Base-by-base conservation (phyloP, 2,797 vertebrate genomes). In the Diglossa cyanea region DNA sequence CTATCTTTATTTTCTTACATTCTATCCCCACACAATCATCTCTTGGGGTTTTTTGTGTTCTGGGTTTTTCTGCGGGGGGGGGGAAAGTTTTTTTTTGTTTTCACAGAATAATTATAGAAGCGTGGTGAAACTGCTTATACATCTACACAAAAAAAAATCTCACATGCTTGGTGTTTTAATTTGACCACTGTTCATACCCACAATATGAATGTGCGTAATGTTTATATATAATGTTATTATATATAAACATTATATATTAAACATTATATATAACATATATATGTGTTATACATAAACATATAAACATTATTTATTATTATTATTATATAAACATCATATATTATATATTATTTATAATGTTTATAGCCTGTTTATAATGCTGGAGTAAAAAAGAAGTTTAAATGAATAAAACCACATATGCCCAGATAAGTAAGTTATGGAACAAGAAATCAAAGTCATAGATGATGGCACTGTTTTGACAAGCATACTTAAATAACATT, bases 51-150 rank as follows among this genome's bases (percentile, higher is more conserved):
- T 78, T 66, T 31, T n/a, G 53, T n/a, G 53, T 57, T 45, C 33
- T 17, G 1, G 1, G 6, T 14, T 66, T 33, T 53, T 60, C n/a
- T 17, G 35, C 9, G n/a, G n/a, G 35, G 1, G 0, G 6, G 9
- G 6, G 2, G 3, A 1, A 7, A 5, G 3, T 5, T 5, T 10
- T 11, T 28, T 39, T 13, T 94, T 85, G 58, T 86, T 91, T 90
- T 77, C 48, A 65, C 88, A 92, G 24, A 88, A 18, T 40, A 86
- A 77, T 65, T 48, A 54, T 11, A 86, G 61, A 90, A 95, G 51
- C 7, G 26, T 61, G 35, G 24, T 37, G 47, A 44, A 92, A 84
- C 31, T 72, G 50, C 39, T 48, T 66, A 53, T 60, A 13, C 28
- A 53, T 42, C 51, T 2, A 15, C 18, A 47, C 12, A 40, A 40